Evolutionary conservation across 2,113 vertebrate species (phyloP), one percentile per base, ranked within the genome.

Genomic region (Philantomba maxwellii): DNA sequence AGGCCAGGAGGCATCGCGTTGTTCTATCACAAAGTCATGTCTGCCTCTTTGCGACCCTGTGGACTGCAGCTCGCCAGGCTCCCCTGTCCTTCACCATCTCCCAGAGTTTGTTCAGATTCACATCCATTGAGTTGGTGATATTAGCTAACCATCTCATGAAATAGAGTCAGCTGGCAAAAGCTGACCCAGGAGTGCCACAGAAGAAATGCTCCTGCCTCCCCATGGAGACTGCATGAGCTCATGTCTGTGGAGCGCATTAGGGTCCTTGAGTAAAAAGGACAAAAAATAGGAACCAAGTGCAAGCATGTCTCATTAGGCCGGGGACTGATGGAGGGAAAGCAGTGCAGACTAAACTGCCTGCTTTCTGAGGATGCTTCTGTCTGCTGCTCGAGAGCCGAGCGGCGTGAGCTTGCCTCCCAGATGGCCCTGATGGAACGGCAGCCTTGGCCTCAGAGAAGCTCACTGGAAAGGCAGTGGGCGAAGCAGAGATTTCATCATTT

Each of bases 391-490:
- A 5, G 49, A 28, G 47, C 45, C 13, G 26, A 47, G 86, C 0
- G 0, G 55, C 33, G 60, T 57, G 30, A n/a, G 25, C 57, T 16
- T 43, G 26, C 73, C 86, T 88, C 55, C n/a, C 70, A 51, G 55
- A 60, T 26, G 70, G 83, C 39, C 36, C 84, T 25, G 75, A 36
- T 26, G 58, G 62, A 51, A n/a, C 7, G 0, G 33, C 82, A 19
- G 2, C 60, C 0, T 7, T 19, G 13, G 30, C 26, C 58, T 13
- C 33, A 2, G 19, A 60, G 49, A 87, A 13, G 39, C 39, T 84
- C 6, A 0, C 70, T 21, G 77, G 33, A 33, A 43, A 91, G 49
- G 4, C 10, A 2, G 53, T 8, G 2, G 58, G 33, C 0, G 2
- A 62, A 62, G 21, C 25, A 21, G 28, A 30, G 39, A 28, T 58